A percentile compares a stretch with the other conserved stretches of the same genome.
Evolutionary conservation across 2,888 invertebrate species (phyloP).

Genomic region (Ennomos quercinarius): DNA sequence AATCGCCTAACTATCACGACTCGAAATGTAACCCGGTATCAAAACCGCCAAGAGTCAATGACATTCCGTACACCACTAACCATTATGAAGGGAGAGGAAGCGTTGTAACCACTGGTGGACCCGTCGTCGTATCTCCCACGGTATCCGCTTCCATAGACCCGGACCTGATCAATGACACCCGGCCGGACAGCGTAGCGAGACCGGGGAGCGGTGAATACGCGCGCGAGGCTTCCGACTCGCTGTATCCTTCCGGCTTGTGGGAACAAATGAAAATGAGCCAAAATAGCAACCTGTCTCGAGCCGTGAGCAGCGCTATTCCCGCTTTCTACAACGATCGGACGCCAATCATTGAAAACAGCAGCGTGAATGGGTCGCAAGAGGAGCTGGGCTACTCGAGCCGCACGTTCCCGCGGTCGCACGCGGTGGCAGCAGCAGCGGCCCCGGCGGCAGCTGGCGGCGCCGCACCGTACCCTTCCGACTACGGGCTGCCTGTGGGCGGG

Average conservation of each 20-base stretch:
- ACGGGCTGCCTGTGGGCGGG: slow-evolving; percentile 89
- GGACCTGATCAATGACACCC: slow-evolving; percentile 93
- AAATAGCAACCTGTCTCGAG: slow-evolving; percentile 84
- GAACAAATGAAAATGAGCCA: slow-evolving; percentile 85
- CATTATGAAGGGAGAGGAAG: slow-evolving; percentile 89
- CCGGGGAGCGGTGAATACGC: slow-evolving; percentile 92
- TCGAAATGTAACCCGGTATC: slow-evolving; percentile 88
- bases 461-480: slow-evolving; percentile 90
- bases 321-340: slow-evolving; percentile 90
- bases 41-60: slow-evolving; percentile 89
- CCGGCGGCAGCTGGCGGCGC: slow-evolving; percentile 86
- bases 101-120: slow-evolving; percentile 86
- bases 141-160: slow-evolving; percentile 92
- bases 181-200: slow-evolving; percentile 85
- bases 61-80: slow-evolving; percentile 88
- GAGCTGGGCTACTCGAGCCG: slow-evolving; percentile 87
- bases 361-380: slow-evolving; percentile 85
- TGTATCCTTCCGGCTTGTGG: slow-evolving; percentile 93
- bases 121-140: slow-evolving; percentile 90
- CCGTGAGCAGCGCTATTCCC: slow-evolving; percentile 84
- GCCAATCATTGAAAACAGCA: slow-evolving; percentile 89
- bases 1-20: slow-evolving; percentile 68
- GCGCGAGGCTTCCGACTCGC: slow-evolving; percentile 89
- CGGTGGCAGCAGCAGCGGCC: slow-evolving; percentile 52
- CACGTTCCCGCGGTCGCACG: slow-evolving; percentile 86